phyloP scores from a whole-genome alignment of 2,113 vertebrate genomes.

The Tautogolabrus adspersus region DNA sequence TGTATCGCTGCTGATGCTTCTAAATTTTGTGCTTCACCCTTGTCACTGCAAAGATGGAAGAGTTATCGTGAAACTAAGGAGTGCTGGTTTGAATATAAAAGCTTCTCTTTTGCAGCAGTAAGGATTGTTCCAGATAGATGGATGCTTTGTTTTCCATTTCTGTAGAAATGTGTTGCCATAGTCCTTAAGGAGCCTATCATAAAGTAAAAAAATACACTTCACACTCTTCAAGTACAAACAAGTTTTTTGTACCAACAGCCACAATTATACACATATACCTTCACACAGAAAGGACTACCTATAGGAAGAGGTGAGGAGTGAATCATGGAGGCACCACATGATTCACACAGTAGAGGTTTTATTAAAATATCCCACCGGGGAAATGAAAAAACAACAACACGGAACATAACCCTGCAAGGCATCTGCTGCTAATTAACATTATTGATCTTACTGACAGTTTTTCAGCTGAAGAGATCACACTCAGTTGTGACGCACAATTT shows the following conservation, averaged over 20 bases:
- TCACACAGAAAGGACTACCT: background rate
- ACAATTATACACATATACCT: background rate
- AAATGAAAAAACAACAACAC: background rate
- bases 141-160: background rate
- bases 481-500: background rate
- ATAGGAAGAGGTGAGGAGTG: background rate
- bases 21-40: background rate
- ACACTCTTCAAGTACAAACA: background rate
- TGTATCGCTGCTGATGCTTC: background rate
- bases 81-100: background rate
- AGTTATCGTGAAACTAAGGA: background rate
- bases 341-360: conserved; percentile 2
- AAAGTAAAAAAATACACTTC: background rate
- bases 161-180: background rate
- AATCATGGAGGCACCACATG: background rate
- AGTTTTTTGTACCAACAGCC: background rate
- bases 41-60: background rate
- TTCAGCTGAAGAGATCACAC: background rate
- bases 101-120: background rate
- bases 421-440: conserved; percentile 42
- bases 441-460: conserved; percentile 9
- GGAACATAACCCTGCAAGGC: background rate
- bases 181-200: background rate
- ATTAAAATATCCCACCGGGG: conserved; percentile 29
- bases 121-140: background rate